Evolutionary conservation across 2,888 invertebrate genomes (phyloP), one percentile per base, ranked within the genome.

Genomic region (Melieria omissa): DNA sequence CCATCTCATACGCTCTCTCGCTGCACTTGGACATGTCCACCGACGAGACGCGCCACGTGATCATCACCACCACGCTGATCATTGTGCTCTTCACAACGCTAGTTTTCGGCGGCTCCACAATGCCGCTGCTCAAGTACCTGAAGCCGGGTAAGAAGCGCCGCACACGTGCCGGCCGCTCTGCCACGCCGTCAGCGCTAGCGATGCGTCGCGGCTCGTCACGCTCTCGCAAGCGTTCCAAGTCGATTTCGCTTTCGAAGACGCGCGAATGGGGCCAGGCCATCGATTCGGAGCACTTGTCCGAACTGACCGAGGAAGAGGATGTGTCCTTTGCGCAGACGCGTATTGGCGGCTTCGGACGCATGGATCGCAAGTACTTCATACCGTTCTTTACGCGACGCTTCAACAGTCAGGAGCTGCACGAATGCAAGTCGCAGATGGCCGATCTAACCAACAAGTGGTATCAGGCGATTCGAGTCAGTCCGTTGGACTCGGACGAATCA

Each of bases 51-150:
- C 91, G 98, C 6, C 96, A 97, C 84, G 97, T 99, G 41, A 94
- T 99, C 71, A 97, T 99, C 71, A 99, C 99, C 0, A 97, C 98
- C 0, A 99, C 99, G 0, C 90, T 99, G n/a, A 97, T 98, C 77
- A 97, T 99, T 78, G 98, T 99, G 6, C 89, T 99, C 62, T 96
- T 99, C 81, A 99, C 99, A 0, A 97, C 98, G 0, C 88, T 99
- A 54, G 90, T 97, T 83, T 92, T 99, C 80, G 99, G 99, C 49
- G 99, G 99, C 4, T 95, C 97, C 8, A 99, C 99, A 0, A 96
- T 99, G 96, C 99, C 99, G 0, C 88, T 99, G 75, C 89, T 99
- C 80, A 98, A 98, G 89, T 94, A 95, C 83, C 89, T 97, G 78
- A 92, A 96, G 69, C 85, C 87, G 0, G 86, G 86, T 3, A 87